These are phyloP conservation scores for Archivesica marissinica DNA, from an alignment of 1,140 invertebrate genomes.

Conservation along the genomic window DNA sequence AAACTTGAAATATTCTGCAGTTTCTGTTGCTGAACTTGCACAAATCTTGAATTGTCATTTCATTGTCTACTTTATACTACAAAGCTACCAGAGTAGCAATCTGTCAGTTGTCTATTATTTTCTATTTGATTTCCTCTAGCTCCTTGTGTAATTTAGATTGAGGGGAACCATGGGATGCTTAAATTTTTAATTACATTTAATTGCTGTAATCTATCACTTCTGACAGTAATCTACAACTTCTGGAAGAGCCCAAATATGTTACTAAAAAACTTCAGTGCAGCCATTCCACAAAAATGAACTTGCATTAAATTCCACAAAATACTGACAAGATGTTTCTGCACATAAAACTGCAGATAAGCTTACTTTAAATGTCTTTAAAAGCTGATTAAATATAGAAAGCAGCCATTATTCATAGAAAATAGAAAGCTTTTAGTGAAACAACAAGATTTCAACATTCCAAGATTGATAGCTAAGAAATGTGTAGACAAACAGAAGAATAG, in stretches of 20 bases:
- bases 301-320: not conserved
- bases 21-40: not conserved
- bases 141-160: conserved; percentile 20
- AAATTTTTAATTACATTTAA: conserved; percentile 42
- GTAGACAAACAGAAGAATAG: no score
- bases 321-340: not conserved
- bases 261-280: conserved; percentile 11
- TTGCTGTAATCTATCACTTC: conserved; percentile 17
- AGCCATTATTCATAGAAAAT: no score
- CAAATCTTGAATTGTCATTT: not conserved
- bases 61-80: not conserved
- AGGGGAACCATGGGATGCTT: not conserved
- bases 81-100: not conserved
- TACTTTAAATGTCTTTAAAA: no score
- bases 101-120: not conserved
- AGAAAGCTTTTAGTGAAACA: no score
- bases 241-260: not conserved
- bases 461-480: no score
- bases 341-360: not conserved
- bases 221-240: conserved; percentile 5
- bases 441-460: no score
- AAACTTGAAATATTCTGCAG: not conserved
- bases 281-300: not conserved
- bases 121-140: not conserved
- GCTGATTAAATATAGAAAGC: no score